These are phyloP conservation scores for Dendronephthya gigantea DNA, from an alignment of 64 coral and sea anemone genomes.

Conservation along the genomic window DNA sequence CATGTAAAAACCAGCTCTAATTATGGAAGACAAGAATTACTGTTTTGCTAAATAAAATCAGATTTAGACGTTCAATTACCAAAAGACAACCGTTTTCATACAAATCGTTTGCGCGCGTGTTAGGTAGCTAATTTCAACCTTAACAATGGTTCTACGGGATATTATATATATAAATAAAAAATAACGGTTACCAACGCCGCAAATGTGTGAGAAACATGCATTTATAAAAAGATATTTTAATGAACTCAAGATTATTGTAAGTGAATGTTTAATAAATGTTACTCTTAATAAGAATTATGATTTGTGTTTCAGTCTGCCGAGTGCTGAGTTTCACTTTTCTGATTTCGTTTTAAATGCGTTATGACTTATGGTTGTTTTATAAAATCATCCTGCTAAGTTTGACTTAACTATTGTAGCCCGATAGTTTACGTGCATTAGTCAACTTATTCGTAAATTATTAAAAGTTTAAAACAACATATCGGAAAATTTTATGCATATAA, in stretches of 20 bases:
- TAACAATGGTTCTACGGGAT: background rate
- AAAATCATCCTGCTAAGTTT: no score
- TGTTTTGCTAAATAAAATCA: background rate
- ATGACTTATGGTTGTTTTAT: no score
- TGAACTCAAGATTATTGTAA: background rate
- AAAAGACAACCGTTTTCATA: background rate
- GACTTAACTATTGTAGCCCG: no score
- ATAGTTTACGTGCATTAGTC: no score
- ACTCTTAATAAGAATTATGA: background rate
- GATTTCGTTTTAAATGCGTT: no score
- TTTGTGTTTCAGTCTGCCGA: background rate
- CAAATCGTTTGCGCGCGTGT: background rate
- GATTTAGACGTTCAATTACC: background rate
- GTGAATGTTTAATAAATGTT: background rate
- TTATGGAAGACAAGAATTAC: no score
- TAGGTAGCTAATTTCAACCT: background rate
- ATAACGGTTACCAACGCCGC: background rate
- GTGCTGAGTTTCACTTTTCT: background rate
- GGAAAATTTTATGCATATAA: no score
- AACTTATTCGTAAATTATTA: no score
- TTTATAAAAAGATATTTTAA: background rate
- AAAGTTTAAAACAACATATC: no score
- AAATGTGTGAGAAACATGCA: background rate
- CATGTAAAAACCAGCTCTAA: no score
- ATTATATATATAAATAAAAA: no score